Conservation (phyloP, 2,888 invertebrate species). For the Lepeophtheirus nordmannii region DNA sequence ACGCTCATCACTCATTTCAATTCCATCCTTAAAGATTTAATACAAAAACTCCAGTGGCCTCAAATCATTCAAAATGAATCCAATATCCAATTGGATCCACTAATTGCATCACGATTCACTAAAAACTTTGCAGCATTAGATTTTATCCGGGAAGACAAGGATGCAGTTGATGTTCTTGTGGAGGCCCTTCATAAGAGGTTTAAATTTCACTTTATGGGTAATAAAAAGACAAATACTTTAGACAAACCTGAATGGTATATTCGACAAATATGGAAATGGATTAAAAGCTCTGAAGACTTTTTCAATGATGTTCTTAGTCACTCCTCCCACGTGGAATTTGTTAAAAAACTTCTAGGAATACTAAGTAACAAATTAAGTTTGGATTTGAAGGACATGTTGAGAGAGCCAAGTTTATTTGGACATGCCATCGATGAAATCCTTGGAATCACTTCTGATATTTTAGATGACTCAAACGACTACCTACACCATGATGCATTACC, state of each 20-base stretch:
- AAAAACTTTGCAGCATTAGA: not conserved
- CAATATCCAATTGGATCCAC: not conserved
- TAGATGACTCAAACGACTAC: not conserved
- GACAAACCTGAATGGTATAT: constrained; percentile 22
- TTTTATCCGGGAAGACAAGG: not conserved
- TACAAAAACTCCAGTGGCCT: not conserved
- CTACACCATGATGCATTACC: not conserved
- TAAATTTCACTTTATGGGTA: constrained; percentile 21
- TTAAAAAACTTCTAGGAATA: not conserved
- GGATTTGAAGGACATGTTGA: not conserved
- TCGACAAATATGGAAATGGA: constrained; percentile 12
- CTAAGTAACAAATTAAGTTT: not conserved
- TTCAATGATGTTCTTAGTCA: not conserved
- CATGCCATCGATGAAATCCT: constrained; percentile 20
- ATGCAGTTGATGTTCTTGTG: not conserved
- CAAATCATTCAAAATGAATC: not conserved
- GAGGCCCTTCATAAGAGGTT: constrained; percentile 16
- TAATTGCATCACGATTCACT: not conserved
- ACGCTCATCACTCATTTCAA: not conserved
- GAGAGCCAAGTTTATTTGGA: not conserved
- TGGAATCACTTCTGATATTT: not conserved
- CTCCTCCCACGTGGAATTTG: not conserved
- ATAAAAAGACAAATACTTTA: constrained; percentile 19
- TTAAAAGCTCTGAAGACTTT: not conserved
- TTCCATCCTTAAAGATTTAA: not conserved